Conservation (phyloP, 2,113 vertebrate species). For the Pelodiscus sinensis region DNA sequence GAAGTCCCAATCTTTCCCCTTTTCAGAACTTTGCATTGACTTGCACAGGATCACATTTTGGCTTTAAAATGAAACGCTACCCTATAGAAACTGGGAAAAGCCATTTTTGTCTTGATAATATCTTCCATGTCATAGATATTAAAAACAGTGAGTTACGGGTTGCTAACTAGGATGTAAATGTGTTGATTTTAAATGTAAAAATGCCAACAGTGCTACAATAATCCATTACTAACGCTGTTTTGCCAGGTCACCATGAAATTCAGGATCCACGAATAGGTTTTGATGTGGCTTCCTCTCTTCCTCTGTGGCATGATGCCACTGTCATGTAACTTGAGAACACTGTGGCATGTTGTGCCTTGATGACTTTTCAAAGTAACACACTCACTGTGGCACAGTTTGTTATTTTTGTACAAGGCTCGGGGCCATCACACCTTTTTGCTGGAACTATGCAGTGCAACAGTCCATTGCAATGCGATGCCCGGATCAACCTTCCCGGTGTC, state of each 20-base stretch:
- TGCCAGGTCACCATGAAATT: too few relatives aligned
- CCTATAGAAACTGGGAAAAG: background rate
- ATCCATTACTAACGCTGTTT: background rate
- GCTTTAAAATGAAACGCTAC: background rate
- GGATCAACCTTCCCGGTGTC: background rate
- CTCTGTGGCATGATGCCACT: background rate
- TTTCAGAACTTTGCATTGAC: background rate
- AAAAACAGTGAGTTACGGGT: background rate
- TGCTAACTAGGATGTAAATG: background rate
- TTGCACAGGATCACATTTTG: background rate
- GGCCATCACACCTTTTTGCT: background rate
- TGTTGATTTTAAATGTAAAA: background rate
- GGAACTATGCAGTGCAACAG: background rate
- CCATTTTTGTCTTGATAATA: background rate
- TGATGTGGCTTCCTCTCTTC: background rate
- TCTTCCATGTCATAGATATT: background rate
- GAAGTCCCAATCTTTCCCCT: background rate
- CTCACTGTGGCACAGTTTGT: background rate
- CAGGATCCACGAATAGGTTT: background rate
- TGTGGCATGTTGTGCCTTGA: background rate
- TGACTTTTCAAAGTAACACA: background rate
- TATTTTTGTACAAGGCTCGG: background rate
- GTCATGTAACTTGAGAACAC: background rate
- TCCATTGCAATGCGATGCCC: background rate
- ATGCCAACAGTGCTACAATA: background rate